These are phyloP conservation scores for Hydrozoanthus tunicans DNA, from an alignment of 64 coral and sea anemone species.

Conservation along the genomic window DNA sequence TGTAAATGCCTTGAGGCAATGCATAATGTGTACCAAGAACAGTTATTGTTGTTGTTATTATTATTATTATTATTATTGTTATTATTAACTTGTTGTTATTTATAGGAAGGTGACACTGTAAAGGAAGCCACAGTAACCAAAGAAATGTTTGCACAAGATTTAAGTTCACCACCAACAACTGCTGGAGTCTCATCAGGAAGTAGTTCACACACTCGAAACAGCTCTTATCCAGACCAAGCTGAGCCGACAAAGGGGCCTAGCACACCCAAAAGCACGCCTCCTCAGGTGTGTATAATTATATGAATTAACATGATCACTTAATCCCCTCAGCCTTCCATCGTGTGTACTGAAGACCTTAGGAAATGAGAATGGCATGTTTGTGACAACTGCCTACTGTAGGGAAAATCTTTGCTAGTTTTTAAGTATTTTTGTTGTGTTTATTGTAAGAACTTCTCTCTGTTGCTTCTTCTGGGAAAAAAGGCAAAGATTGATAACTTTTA, in stretches of 20 bases:
- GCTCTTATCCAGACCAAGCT: slow-evolving; percentile 47
- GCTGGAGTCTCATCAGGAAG: background rate
- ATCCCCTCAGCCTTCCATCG: background rate
- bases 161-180: slow-evolving; percentile 8
- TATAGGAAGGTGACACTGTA: slow-evolving; percentile 19
- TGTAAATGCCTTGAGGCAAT: too few species aligned
- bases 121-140: background rate
- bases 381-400: too few species aligned
- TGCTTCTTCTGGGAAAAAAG: too few species aligned
- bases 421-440: too few species aligned
- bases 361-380: too few species aligned
- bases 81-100: background rate
- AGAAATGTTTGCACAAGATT: slow-evolving; percentile 36
- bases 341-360: too few species aligned
- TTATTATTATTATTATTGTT: background rate
- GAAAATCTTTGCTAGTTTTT: too few species aligned
- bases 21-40: too few species aligned
- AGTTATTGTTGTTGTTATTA: too few species aligned
- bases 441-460: too few species aligned
- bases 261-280: slow-evolving; percentile 19
- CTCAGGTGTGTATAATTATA: slow-evolving; percentile 4
- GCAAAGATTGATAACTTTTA: too few species aligned
- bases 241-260: slow-evolving; percentile 31
- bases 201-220: slow-evolving; percentile 16
- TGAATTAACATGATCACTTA: background rate